Evolutionary conservation across 2,888 invertebrate species (phyloP).

Genomic region (Drosophila leonis): DNA sequence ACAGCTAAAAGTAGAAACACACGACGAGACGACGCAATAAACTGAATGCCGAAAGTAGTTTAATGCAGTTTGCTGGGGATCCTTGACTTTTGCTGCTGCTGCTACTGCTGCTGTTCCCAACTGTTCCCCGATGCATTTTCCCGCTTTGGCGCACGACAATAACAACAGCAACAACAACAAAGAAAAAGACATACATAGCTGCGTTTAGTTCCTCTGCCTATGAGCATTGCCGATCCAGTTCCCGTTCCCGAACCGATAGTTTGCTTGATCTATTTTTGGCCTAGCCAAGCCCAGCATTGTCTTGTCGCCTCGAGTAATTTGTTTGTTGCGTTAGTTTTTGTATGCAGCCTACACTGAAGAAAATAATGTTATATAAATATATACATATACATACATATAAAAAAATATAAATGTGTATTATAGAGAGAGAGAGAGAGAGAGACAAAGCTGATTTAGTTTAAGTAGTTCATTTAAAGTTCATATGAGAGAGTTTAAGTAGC

Average conservation of each 20-base stretch:
- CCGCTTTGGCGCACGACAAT: constrained; percentile 77
- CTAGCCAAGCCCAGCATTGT: constrained; percentile 57
- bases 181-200: constrained; percentile 4
- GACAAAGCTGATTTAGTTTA: not conserved
- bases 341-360: constrained; percentile 55
- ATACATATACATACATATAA: not conserved
- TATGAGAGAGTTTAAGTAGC: not conserved
- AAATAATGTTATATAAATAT: constrained; percentile 19
- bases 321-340: constrained; percentile 73
- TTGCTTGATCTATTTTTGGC: constrained; percentile 76
- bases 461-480: not conserved
- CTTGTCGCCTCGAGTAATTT: constrained; percentile 79
- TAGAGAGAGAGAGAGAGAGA: not conserved
- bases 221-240: constrained; percentile 27
- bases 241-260: constrained; percentile 48
- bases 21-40: constrained; percentile 72
- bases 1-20: constrained; percentile 69
- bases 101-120: constrained; percentile 18
- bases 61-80: constrained; percentile 84
- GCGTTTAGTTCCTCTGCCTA: constrained; percentile 11
- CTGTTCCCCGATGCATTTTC: constrained; percentile 49
- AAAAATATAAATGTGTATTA: not conserved
- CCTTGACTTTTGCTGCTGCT: constrained; percentile 51
- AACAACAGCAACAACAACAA: constrained; percentile 37
- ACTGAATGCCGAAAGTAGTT: constrained; percentile 77